These are phyloP conservation scores for Salarias fasciatus DNA, from an alignment of 2,797 vertebrate genomes.

Conservation along the genomic window DNA sequence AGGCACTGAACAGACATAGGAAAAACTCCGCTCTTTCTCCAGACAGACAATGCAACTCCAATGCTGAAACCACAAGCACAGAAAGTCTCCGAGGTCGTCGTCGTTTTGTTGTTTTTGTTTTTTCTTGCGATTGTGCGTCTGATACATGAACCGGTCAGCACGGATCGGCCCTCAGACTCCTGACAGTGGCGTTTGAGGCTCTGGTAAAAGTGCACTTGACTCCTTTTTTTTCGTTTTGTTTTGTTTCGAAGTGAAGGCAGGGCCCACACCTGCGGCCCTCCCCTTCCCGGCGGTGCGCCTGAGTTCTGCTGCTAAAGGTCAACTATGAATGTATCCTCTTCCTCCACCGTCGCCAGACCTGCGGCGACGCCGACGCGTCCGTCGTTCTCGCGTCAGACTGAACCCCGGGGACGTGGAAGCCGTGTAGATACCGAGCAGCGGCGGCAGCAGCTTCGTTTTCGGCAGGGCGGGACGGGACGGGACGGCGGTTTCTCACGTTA, in stretches of 20 bases:
- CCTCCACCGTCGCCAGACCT: conserved; percentile 63
- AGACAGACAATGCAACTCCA: conserved; percentile 49
- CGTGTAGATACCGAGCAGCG: conserved; percentile 50
- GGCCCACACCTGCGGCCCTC: conserved; percentile 68
- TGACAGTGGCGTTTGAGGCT: conserved; percentile 53
- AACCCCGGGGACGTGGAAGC: conserved; percentile 51
- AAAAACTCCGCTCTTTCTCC: conserved; percentile 35
- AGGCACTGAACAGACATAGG: conserved; percentile 69
- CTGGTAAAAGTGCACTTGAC: conserved; percentile 74
- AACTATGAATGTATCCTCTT: no score
- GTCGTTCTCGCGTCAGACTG: conserved; percentile 42
- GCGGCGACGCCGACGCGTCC: conserved; percentile 45
- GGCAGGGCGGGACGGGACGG: no score
- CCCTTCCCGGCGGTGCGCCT: conserved; percentile 37
- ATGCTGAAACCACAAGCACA: conserved; percentile 63
- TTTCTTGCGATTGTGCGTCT: conserved; percentile 29
- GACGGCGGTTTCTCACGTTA: no score
- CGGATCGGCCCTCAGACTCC: conserved; percentile 27
- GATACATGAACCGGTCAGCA: conserved; percentile 13
- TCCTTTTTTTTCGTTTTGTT: conserved; percentile 17
- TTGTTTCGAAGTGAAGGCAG: conserved; percentile 65
- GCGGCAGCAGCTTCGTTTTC: conserved; percentile 56
- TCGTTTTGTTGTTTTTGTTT: no score
- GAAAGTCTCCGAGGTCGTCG: conserved; percentile 16
- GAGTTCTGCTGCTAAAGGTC: no score